These are phyloP conservation scores for Prolemur simus DNA, from an alignment of 2,113 vertebrate genomes.

Conservation along the genomic window DNA sequence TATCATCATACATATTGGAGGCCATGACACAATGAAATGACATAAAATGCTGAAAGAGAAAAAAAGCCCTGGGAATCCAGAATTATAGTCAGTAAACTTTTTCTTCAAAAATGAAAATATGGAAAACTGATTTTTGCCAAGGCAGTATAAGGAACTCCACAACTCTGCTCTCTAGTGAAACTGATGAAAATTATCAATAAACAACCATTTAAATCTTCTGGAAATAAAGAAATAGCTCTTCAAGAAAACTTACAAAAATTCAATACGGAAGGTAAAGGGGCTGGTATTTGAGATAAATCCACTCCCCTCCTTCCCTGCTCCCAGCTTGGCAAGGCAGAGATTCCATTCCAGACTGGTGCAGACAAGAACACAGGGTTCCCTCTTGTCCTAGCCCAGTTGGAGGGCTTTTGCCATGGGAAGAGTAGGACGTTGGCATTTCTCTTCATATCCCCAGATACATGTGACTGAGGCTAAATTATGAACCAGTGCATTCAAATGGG, in stretches of 20 bases:
- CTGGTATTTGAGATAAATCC: not conserved
- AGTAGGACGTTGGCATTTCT: too few relatives aligned
- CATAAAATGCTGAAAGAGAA: not conserved
- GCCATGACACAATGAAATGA: not conserved
- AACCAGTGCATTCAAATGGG: not conserved
- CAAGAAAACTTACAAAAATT: not conserved
- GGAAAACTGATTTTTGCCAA: not conserved
- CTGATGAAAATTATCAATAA: not conserved
- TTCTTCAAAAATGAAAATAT: not conserved
- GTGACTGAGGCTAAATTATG: not conserved
- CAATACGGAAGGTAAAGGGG: not conserved
- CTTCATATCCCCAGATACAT: not conserved
- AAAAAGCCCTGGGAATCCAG: not conserved
- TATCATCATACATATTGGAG: not conserved
- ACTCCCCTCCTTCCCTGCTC: not conserved
- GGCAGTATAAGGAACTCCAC: not conserved
- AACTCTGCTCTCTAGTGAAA: not conserved
- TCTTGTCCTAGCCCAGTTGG: not conserved
- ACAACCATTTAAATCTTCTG: not conserved
- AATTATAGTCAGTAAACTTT: not conserved
- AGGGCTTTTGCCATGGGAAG: not conserved
- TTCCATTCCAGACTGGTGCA: not conserved
- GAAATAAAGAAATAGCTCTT: not conserved
- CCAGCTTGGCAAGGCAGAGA: not conserved
- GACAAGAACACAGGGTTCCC: not conserved